Evolutionary conservation across 2,113 vertebrate genomes (phyloP).

Genomic region (Jacana jacana): DNA sequence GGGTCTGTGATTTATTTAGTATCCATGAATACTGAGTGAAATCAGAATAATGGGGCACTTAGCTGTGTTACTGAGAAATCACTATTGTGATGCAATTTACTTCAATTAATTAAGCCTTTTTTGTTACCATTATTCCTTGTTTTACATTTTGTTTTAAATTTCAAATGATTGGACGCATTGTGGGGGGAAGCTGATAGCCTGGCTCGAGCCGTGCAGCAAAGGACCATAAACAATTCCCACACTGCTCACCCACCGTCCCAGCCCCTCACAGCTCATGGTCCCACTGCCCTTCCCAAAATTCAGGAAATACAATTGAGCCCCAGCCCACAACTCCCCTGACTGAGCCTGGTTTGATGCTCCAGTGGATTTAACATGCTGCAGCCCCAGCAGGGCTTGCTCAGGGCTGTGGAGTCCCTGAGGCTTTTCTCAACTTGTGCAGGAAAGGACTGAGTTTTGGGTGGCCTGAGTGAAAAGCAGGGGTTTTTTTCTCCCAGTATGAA

Average conservation of each 20-base stretch:
- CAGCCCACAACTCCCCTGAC: fast-evolving
- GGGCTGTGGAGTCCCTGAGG: not conserved
- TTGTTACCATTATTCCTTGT: conserved; percentile 68
- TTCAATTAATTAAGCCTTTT: conserved; percentile 69
- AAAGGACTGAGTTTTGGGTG: not conserved
- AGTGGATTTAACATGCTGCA: not conserved
- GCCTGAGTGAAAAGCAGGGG: fast-evolving
- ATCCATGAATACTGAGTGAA: conserved; percentile 62
- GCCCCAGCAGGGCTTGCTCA: not conserved
- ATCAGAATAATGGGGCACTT: conserved; percentile 72
- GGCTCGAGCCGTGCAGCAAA: not conserved
- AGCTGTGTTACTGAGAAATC: conserved; percentile 67
- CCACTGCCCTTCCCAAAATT: not conserved
- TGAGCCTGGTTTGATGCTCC: not conserved
- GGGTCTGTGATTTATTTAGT: conserved; percentile 55
- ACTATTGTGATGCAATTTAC: conserved; percentile 70
- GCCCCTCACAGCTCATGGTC: fast-evolving
- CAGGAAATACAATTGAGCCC: not conserved
- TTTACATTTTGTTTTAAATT: conserved; percentile 72
- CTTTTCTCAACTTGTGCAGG: not conserved
- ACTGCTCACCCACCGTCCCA: fast-evolving
- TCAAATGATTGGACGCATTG: conserved; percentile 20
- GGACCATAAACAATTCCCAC: not conserved
- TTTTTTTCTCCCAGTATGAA: not conserved
- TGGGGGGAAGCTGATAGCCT: conserved; percentile 31